Base-by-base conservation (phyloP, 2,113 vertebrate genomes). In the Chloropsis cyanopogon region DNA sequence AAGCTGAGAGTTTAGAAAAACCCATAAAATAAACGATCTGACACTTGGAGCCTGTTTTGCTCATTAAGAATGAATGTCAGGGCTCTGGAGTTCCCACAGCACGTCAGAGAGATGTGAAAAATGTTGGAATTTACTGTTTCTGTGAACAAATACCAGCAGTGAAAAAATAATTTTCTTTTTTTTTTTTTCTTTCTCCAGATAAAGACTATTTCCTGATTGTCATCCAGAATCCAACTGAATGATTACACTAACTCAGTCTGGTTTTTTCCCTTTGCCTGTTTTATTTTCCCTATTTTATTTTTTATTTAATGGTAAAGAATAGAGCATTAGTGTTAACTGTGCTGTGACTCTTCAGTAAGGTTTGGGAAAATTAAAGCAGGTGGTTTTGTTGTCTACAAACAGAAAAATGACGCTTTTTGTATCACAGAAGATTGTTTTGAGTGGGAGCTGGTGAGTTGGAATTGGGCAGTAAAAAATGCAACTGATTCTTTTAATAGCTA, bases 171-270 rank as follows among this genome's bases (percentile, higher is more conserved):
- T 93, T 88, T 56, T 14, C 17, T 78, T 86, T 73, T 88, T 37
- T 81, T 92, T 92, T 77, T 86, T 88, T 81, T 90, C 71, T 60
- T 59, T 82, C 87, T 70, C 82, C 98, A 99, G 99, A 99, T 97
- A 99, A 99, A 97, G 99, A 99, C 96, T 99, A 99, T 95, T 99
- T 99, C 98, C 94, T 99, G 97, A 99, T 99, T 69, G 99, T 99
- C 96, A 98, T 99, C 94, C 99, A 99, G 98, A 99, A 99, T 91
- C 98, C 98, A 13, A 98, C 98, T 9, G 99, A 99, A 94, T 99
- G 96, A 94, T 26, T 49, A 42, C 60, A 29, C 83, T 79, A 69
- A 57, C 72, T 61, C 47, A 56, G 44, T 75, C 65, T 86, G 37
- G 0, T 70, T 78, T 91, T 52, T 66, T 86, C 86, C 59, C 50